phyloP scores from a whole-genome alignment of 2,888 invertebrate species.

The Hirtodrosophila alboralis region DNA sequence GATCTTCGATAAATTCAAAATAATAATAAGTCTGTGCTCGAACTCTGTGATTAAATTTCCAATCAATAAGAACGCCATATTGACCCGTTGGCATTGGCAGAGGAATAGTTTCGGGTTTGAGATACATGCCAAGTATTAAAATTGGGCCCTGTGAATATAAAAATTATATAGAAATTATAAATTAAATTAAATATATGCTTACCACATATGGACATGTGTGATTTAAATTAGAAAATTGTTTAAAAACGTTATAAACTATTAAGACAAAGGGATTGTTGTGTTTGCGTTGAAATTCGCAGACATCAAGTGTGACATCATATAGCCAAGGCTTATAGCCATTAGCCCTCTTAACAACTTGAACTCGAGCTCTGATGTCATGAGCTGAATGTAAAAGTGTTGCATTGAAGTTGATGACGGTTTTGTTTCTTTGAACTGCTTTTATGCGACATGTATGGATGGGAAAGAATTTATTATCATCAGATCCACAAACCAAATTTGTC shows the following conservation, averaged over 20 bases:
- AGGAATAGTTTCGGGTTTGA: background rate
- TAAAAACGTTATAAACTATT: background rate
- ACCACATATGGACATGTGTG: constrained; percentile 38
- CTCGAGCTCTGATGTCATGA: constrained; percentile 2
- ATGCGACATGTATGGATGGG: constrained; percentile 24
- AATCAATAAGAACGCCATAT: constrained; percentile 11
- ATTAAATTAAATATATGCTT: background rate
- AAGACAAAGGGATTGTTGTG: constrained; percentile 18
- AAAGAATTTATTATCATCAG: constrained; percentile 6
- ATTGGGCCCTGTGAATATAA: constrained; percentile 6
- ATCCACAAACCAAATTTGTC: constrained; percentile 24
- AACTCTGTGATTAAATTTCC: background rate
- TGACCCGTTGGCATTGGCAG: constrained; percentile 26
- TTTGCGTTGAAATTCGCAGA: constrained; percentile 10
- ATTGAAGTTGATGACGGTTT: constrained; percentile 10
- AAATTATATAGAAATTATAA: background rate
- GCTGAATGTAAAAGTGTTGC: constrained; percentile 1
- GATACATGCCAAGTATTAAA: constrained; percentile 6
- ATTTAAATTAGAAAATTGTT: constrained; percentile 25
- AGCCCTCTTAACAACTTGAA: constrained; percentile 6
- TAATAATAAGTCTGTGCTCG: background rate
- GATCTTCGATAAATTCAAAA: constrained; percentile 15
- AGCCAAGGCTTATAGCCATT: constrained; percentile 33
- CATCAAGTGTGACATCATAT: constrained; percentile 14
- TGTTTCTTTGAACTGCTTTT: constrained; percentile 23